Evolutionary conservation across 2,113 vertebrate species (phyloP), one percentile per base, ranked within the genome.

Genomic region (Microcebus griseorufus): DNA sequence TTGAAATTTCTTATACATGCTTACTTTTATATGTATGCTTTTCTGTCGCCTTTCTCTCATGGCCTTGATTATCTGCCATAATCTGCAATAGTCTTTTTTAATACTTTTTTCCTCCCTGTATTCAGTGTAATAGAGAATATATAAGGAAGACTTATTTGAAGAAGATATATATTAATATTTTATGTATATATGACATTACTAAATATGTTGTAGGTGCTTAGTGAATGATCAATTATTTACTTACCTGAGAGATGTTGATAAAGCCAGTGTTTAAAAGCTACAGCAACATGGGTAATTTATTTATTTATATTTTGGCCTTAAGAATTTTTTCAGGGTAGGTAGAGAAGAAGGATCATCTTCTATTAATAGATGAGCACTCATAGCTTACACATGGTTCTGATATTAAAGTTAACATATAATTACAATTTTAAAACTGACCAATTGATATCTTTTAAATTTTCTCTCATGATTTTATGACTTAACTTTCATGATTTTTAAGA

Each of bases 401-500:
- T 79, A 80, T 27, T 85, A 13, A 84, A 81, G 37, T 78, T 92
- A 93, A 69, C 53, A 88, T 60, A 45, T 76, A 96, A 60, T 53
- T 95, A 79, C 91, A 82, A 80, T 75, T 93, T 88, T 12, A 85
- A 86, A 16, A 58, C 12, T 80, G n/a, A 87, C 53, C 2, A 94
- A 62, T 90, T 78, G 72, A 39, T 86, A 64, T 39, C 37, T 84
- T 88, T 8, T 37, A 60, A 79, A 80, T 87, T 97, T 16, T 79
- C 27, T 58, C 3, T 95, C 11, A 75, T 92, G 18, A 69, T 93
- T 93, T 87, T 92, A 67, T 93, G 20, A 55, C 11, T 65, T 83
- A 94, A 86, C 67, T 94, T 65, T 96, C 10, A 78, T 92, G 42
- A 83, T 94, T 91, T 93, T 86, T 72, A 76, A 95, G 25, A 29